Conservation (phyloP, 2,797 vertebrate species). For the Rhinichthys osculus region DNA sequence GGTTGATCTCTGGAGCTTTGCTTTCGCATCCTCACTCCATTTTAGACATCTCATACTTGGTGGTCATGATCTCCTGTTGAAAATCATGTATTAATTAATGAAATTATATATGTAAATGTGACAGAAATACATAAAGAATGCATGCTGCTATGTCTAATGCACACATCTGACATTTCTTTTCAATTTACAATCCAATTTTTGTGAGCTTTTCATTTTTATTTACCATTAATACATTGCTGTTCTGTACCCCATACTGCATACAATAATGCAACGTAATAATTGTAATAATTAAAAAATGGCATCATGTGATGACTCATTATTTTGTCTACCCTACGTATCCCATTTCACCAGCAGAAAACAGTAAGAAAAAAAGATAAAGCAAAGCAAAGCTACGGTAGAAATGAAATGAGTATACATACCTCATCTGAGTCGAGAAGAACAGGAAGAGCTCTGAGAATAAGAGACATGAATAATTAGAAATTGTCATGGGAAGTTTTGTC, state of each 20-base stretch:
- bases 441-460: slow-evolving; percentile 79
- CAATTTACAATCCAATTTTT: neutral
- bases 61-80: slow-evolving; percentile 88
- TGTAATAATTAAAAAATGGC: neutral
- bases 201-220: neutral
- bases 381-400: too few species aligned
- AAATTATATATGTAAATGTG: neutral
- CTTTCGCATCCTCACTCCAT: slow-evolving; percentile 78
- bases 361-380: neutral
- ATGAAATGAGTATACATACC: slow-evolving; percentile 65
- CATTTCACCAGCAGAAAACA: neutral
- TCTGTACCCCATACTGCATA: neutral
- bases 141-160: neutral
- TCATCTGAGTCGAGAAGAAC: slow-evolving; percentile 86
- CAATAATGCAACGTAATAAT: neutral
- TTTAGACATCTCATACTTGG: slow-evolving; percentile 90
- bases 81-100: neutral
- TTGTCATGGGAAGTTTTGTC: neutral
- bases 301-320: neutral
- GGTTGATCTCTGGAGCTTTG: neutral
- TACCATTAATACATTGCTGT: neutral
- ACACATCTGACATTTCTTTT: neutral
- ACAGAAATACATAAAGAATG: neutral
- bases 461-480: slow-evolving; percentile 21
- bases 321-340: neutral